A percentile compares a stretch with the other conserved stretches of the same genome.
phyloP scores from a whole-genome alignment of 37 sponge, comb jelly and placozoan species.

The Halichondria panicea region DNA sequence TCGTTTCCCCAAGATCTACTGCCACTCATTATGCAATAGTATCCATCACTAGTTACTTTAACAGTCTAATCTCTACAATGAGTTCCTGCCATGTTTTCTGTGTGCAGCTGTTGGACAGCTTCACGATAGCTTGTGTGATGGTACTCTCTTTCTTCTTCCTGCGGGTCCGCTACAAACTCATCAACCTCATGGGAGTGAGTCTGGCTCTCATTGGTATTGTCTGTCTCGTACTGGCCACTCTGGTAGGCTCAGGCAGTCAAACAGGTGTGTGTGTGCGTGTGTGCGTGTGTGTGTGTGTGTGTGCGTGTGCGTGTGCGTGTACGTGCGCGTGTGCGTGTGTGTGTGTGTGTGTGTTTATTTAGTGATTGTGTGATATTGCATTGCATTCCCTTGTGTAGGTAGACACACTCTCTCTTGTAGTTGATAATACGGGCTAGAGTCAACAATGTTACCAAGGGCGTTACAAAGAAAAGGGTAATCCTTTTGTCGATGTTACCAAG shows the following conservation, averaged over 20 bases:
- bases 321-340: no score
- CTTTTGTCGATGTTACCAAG: neutral
- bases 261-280: constrained; percentile 32
- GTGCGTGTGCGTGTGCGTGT: neutral
- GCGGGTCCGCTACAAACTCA: constrained; percentile 53
- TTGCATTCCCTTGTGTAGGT: no score
- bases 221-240: constrained; percentile 70
- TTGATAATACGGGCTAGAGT: no score
- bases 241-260: constrained; percentile 1
- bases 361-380: no score
- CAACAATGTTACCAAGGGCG: no score
- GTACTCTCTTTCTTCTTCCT: constrained; percentile 83
- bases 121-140: constrained; percentile 68
- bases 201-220: constrained; percentile 73
- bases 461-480: neutral
- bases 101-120: constrained; percentile 76
- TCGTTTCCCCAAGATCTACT: neutral
- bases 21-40: neutral
- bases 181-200: constrained; percentile 79
- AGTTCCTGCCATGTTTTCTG: neutral
- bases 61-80: neutral
- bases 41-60: neutral
- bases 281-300: constrained; percentile 21
- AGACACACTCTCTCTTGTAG: no score
- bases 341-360: neutral